Conservation (phyloP, 2,797 vertebrate genomes). For the Cynopterus sphinx region DNA sequence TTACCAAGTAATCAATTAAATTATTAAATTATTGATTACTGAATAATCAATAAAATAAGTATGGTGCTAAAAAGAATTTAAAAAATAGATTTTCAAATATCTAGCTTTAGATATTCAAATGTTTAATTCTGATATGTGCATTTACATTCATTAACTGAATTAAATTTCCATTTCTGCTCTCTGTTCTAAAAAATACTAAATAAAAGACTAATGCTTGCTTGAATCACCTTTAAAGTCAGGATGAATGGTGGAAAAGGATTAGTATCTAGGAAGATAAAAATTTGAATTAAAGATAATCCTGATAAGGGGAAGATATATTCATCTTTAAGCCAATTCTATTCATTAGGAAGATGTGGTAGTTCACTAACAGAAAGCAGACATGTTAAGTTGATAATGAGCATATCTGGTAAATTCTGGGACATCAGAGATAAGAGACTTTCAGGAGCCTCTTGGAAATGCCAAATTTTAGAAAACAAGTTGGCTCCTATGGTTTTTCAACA, state of each 20-base stretch:
- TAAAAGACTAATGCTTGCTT: background rate
- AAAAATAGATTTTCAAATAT: background rate
- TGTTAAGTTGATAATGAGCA: background rate
- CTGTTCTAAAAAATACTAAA: slow-evolving; percentile 13
- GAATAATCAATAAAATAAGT: background rate
- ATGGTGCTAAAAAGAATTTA: background rate
- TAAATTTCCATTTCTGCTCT: slow-evolving; percentile 30
- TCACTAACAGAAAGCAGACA: slow-evolving; percentile 22
- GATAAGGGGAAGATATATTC: background rate
- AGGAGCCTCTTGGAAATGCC: background rate
- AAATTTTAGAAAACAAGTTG: background rate
- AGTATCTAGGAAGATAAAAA: slow-evolving; percentile 19
- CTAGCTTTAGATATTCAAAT: background rate
- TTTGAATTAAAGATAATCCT: slow-evolving; percentile 21
- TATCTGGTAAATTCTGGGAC: background rate
- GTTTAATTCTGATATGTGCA: background rate
- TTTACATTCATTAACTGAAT: background rate
- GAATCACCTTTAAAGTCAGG: background rate
- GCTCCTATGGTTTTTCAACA: background rate
- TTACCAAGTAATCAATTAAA: background rate
- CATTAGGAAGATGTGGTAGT: background rate
- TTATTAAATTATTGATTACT: no score
- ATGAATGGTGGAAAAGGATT: background rate
- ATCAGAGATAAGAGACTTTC: background rate
- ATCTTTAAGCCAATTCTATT: background rate